These are phyloP conservation scores for Spea multiplicata DNA, from an alignment of 2,113 vertebrate species.

Conservation along the genomic window DNA sequence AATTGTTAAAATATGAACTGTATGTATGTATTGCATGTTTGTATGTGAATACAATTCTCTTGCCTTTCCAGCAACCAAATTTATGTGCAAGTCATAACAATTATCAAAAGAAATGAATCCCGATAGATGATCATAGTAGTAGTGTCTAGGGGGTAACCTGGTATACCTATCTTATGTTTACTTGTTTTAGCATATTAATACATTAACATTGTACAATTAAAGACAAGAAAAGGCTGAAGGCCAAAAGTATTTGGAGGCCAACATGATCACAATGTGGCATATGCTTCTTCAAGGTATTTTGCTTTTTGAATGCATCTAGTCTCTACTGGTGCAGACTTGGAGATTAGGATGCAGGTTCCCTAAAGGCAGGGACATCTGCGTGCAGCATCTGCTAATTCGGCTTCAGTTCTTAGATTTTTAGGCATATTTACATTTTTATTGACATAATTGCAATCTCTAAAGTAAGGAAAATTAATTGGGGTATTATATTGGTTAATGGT, in stretches of 20 bases:
- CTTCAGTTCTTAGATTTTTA: conserved; percentile 29
- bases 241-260: background rate
- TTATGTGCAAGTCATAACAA: no score
- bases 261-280: conserved; percentile 36
- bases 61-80: no score
- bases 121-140: no score
- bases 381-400: conserved; percentile 34
- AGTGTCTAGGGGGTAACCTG: no score
- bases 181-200: no score
- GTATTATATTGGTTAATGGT: background rate
- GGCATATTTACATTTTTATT: conserved; percentile 41
- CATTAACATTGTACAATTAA: no score
- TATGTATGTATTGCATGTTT: no score
- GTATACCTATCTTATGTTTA: no score
- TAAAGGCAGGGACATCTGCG: conserved; percentile 36
- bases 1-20: no score
- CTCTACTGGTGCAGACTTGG: conserved; percentile 33
- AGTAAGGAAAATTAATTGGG: conserved; percentile 19
- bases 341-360: conserved; percentile 34
- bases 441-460: conserved; percentile 18
- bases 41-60: no score
- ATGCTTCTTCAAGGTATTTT: conserved; percentile 41
- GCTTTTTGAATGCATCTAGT: conserved; percentile 33
- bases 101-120: no score
- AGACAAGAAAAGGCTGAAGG: background rate